phyloP scores from a whole-genome alignment of 1,140 invertebrate species.

The Diabrotica virgifera region DNA sequence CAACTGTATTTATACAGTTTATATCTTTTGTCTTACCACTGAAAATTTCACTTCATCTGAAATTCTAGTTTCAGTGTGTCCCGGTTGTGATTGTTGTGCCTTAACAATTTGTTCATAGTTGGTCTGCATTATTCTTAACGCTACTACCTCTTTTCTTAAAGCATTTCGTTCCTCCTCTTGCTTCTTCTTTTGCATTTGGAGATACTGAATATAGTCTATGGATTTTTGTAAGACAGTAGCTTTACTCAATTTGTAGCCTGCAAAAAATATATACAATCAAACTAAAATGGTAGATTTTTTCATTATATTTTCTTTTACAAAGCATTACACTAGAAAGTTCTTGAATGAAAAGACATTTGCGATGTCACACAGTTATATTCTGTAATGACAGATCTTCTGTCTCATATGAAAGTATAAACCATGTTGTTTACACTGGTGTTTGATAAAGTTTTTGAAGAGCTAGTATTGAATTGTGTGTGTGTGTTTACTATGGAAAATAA shows the following conservation, averaged over 20 bases:
- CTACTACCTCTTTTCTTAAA: constrained; percentile 92
- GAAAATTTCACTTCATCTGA: constrained; percentile 95
- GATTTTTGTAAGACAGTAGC: constrained; percentile 91
- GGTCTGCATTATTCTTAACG: constrained; percentile 86
- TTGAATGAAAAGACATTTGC: no score
- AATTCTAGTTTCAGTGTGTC: constrained; percentile 79
- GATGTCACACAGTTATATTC: no score
- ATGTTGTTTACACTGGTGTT: no score
- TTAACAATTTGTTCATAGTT: constrained; percentile 97
- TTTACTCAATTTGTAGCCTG: constrained; percentile 91
- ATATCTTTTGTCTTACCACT: constrained; percentile 67
- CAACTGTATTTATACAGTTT: no score
- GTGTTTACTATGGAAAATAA: no score
- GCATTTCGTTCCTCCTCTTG: constrained; percentile 90
- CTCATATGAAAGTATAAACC: no score
- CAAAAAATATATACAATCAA: constrained; percentile 15
- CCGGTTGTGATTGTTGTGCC: constrained; percentile 90
- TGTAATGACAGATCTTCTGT: no score
- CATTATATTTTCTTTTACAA: no score
- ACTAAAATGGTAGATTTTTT: no score
- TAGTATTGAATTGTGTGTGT: no score
- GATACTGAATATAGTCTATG: constrained; percentile 87
- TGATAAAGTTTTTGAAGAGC: no score
- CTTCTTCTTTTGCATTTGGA: constrained; percentile 88
- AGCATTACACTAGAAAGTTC: no score